Evolutionary conservation across 1,140 invertebrate species (phyloP), one percentile per base, ranked within the genome.

Genomic region (Tyrophagus putrescentiae): DNA sequence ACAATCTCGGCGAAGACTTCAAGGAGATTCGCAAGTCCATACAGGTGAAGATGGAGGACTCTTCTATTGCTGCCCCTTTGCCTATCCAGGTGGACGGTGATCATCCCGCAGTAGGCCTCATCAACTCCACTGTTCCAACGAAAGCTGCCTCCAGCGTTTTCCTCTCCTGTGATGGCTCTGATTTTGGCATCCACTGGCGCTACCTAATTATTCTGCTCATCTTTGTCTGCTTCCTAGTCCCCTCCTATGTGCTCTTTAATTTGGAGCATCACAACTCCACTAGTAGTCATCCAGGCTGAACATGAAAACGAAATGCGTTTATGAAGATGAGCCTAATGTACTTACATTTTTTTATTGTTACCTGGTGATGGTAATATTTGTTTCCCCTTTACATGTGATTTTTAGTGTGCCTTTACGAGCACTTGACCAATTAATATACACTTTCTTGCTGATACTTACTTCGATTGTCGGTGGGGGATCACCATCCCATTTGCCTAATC

Each of bases 1-100:
- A 53, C 21, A 25, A 64, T 34, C 54, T 66, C 44, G 52, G 63
- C 60, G 36, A 61, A 33, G 63, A 60, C 61, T 64, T 68, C 60
- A 58, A 63, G 5, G 64, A 61, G 29, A 65, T 67, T 6, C 48
- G 63, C 59, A 11, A 64, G 23, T 61, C 57, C 18, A 65, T 59
- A 4, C 9, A 23, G 28, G n/a, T 33, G n/a, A 33, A 33, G 9
- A 57, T 57, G 28, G 56, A 57, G 29, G 25, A 21, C 23, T 58
- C 56, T 18, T 13, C 23, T n/a, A n/a, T 48, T 6, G 31, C 6
- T n/a, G 7, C 5, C 31, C 31, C 31, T 21, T 21, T 27, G 5
- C 44, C 23, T 27, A 39, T 13, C 36, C 31, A 21, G 7, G 7
- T 48, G 7, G 5, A 21, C 6, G 5, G 25, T n/a, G n/a, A 48